Conservation (phyloP, 1,140 invertebrate species). For the Marisa cornuarietis region DNA sequence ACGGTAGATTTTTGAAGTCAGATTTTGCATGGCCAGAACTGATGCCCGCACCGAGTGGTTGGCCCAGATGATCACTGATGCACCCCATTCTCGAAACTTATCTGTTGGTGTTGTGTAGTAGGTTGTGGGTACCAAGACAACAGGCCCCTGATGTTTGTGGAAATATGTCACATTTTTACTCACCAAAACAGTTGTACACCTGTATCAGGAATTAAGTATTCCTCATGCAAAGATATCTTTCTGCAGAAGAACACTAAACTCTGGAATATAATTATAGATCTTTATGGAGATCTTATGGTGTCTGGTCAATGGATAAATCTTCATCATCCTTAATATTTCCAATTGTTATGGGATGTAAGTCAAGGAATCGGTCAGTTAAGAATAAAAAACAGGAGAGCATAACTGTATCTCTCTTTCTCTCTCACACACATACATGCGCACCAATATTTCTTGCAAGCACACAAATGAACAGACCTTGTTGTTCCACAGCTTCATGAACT, state of each 20-base stretch:
- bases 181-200: too few species aligned
- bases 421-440: neutral
- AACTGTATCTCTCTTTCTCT: neutral
- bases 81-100: constrained; percentile 63
- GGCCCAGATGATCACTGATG: constrained; percentile 68
- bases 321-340: neutral
- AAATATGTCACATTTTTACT: neutral
- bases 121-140: constrained; percentile 68
- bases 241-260: too few species aligned
- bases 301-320: too few species aligned
- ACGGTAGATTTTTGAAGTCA: constrained; percentile 59
- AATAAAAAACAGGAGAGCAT: neutral
- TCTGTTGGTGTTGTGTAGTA: constrained; percentile 67
- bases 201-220: too few species aligned
- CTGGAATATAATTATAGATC: too few species aligned
- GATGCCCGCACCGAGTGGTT: constrained; percentile 68
- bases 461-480: constrained; percentile 49
- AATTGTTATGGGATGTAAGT: neutral
- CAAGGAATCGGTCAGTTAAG: neutral
- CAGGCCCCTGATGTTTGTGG: constrained; percentile 58
- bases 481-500: constrained; percentile 68
- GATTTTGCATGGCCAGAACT: constrained; percentile 65
- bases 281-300: too few species aligned
- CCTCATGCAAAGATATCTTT: too few species aligned
- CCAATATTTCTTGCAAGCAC: neutral